Base-by-base conservation (phyloP, 2,113 vertebrate species). In the Nyctibius bracteatus region DNA sequence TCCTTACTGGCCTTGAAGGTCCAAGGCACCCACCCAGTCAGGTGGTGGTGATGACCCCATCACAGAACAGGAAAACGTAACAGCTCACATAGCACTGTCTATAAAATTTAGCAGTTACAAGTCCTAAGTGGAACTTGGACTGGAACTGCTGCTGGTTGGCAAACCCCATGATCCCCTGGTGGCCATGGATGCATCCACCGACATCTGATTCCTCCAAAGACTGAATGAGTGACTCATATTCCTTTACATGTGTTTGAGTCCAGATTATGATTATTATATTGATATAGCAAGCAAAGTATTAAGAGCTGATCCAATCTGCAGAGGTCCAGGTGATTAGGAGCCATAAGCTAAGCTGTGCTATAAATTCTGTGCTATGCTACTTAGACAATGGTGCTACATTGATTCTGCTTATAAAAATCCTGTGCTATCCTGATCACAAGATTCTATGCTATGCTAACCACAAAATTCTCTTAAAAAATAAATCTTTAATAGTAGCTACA, bases 21-120 rank as follows among this genome's bases (percentile, higher is more conserved):
- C 14, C 11, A 35, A 68, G 35, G 10, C 6, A 19, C 6, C 8
- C 4, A 4, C 33, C 16, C 17, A 57, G 3, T 4, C 1, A 25
- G 16, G 19, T n/a, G 22, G 9, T 84, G 72, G 5, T 73, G 52
- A 19, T 74, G 46, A 20, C 13, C 13, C 6, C 6, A 3, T 10
- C n/a, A 37, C 19, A 51, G 33, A 57, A 31, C 24, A 44, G 23
- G 20, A 33, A 74, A 62, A 33, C 2, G 2, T 30, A n/a, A 68
- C 11, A 49, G 17, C 8, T 14, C 13, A 33, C 43, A 55, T 4
- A 68, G 14, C 33, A 57, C 28, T n/a, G 15, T 49, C 23, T n/a
- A 5, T 22, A 75, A 62, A 75, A 51, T 37, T 6, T 8, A 54
- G 8, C 19, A 35, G 12, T 58, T 66, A 14, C 21, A 27, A 41